Evolutionary conservation across 2,113 vertebrate genomes (phyloP), one percentile per base, ranked within the genome.

Genomic region (Colius striatus): DNA sequence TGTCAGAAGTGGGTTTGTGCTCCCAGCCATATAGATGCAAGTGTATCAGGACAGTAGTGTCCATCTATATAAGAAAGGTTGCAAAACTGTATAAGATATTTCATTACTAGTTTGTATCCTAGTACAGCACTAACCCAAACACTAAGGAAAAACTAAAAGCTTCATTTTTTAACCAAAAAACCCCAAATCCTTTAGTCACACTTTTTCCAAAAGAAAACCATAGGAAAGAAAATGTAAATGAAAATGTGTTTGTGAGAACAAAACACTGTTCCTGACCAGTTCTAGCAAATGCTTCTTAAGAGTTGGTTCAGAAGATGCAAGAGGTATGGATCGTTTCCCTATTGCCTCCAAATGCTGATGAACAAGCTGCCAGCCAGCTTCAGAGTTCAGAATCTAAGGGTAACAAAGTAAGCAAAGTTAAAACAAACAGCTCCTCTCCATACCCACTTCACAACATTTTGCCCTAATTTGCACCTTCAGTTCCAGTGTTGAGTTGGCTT

Each of bases 141-240:
- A 9, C 72, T 71, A 55, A 93, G 38, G 20, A 60, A 55, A 77
- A 58, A 15, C 21, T 27, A 45, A 81, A 73, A 22, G 10, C 11
- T 68, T 67, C 34, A 27, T 14, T 25, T 63, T 60, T 73, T 32
- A 15, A 77, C 47, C 9, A 73, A 72, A 66, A 53, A 74, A 55
- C n/a, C n/a, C n/a, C n/a, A 34, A 32, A 0, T 0, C 8, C 4
- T 70, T 60, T 41, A 14, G 18, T 7, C 26, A 26, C 12, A 62
- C 1, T 2, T 60, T 55, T 41, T 84, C 53, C 19, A 43, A 45
- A 63, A 89, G 43, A 91, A 81, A 94, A 34, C 4, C 12, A 55
- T 10, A 48, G 36, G 27, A 80, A 38, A 78, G 15, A 53, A 85
- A 88, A 79, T 3, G 14, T 26, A 83, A 68, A 53, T 19, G 14